Base-by-base conservation (phyloP, 2,888 invertebrate species). In the Amphipyra tragopoginis region DNA sequence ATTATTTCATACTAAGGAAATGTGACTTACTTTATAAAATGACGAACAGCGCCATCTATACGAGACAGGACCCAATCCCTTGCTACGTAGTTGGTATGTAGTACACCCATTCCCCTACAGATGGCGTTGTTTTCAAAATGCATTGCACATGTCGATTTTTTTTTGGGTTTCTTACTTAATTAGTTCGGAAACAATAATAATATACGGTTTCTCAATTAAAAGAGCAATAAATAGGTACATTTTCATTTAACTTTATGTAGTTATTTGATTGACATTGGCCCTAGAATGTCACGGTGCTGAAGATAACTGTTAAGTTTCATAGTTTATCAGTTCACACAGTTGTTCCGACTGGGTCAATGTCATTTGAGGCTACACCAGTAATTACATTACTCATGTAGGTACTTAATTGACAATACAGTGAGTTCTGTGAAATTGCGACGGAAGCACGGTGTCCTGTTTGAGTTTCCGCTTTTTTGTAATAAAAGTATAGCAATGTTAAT, bases 391-490 rank as follows among this genome's bases (percentile, higher is more conserved):
- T 50, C 56, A 45, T 13, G 34, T 43, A 13, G 11, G 40, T 53
- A 73, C 29, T 66, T 60, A 15, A 40, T 50, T 51, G 47, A 68
- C 62, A 71, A 66, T 54, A 52, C 14, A 34, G 14, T 51, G 21
- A 61, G 45, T 43, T 53, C 34, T 54, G n/a, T n/a, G n/a, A 54
- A 59, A 72, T 40, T 44, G 50, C 10, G 15, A 47, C 67, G 70
- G 70, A 62, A 50, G 11, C 34, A 15, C 7, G 26, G 49, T 44
- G 38, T 43, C 45, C 29, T 49, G 64, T 21, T 26, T 48, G 48
- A 14, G 50, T 52, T 65, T 77, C 75, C 75, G 69, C 40, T 60
- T 57, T 65, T 63, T 65, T 72, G 59, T 63, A 5, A 44, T 5
- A 11, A 8, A 9, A n/a, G 4, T 39, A 0, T 21, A 15, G 7